Conservation (phyloP, 2,113 vertebrate genomes). For the Carassius auratus region DNA sequence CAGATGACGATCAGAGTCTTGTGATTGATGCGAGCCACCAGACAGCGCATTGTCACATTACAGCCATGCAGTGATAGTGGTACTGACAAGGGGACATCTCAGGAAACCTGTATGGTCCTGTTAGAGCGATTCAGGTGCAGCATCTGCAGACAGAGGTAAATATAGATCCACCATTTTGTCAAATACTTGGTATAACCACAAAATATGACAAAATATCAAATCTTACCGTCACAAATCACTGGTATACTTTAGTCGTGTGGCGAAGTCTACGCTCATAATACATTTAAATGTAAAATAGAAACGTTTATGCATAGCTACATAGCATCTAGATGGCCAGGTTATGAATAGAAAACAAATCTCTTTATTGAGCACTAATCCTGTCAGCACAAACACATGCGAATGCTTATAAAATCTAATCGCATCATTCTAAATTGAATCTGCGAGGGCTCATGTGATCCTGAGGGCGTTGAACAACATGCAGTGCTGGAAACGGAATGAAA, state of each 20-base stretch:
- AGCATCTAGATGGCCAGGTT: no score
- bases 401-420: background rate
- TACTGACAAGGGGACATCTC: constrained; percentile 30
- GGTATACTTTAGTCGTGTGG: background rate
- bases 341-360: background rate
- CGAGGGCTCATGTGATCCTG: constrained; percentile 17
- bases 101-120: background rate
- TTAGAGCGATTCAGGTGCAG: background rate
- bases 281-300: background rate
- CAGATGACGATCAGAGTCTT: constrained; percentile 85
- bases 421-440: background rate
- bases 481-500: background rate
- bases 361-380: constrained; percentile 3
- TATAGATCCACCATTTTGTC: background rate
- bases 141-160: background rate
- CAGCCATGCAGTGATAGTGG: constrained; percentile 67
- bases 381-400: background rate
- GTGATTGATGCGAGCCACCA: constrained; percentile 86
- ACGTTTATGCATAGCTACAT: background rate
- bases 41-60: constrained; percentile 87
- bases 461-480: constrained; percentile 23
- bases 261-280: background rate
- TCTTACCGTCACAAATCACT: background rate
- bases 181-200: background rate
- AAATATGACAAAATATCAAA: background rate